Percentiles rank a stretch among this genome's conserved stretches.
These are phyloP conservation scores for Camponotus floridanus DNA, from an alignment of 1,140 invertebrate genomes.

Conservation along the genomic window DNA sequence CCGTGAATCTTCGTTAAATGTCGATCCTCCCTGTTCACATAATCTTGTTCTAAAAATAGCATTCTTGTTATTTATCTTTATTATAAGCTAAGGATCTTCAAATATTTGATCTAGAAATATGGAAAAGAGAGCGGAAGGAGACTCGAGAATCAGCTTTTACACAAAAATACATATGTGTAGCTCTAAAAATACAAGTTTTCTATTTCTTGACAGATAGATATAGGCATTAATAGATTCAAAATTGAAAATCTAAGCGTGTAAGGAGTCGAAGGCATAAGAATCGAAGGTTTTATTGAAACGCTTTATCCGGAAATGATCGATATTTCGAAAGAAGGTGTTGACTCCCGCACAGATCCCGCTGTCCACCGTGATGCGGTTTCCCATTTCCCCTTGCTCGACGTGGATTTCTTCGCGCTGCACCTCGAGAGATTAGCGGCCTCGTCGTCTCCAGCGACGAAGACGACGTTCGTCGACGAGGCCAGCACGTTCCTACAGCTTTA, in stretches of 20 bases:
- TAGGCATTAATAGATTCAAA: no score
- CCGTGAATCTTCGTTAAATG: not conserved
- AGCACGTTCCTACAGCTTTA: slow-evolving; percentile 75
- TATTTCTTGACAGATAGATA: not conserved
- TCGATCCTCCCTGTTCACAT: not conserved
- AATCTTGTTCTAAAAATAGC: not conserved
- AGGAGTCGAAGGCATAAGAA: slow-evolving; percentile 1
- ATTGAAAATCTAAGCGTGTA: not conserved
- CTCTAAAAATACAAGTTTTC: not conserved
- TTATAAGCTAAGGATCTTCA: not conserved
- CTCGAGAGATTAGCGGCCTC: slow-evolving; percentile 74
- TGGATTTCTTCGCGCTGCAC: slow-evolving; percentile 67
- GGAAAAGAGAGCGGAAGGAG: not conserved
- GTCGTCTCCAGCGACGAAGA: slow-evolving; percentile 57
- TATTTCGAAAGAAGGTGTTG: not conserved
- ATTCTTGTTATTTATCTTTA: slow-evolving; percentile 3
- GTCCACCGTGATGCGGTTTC: slow-evolving; percentile 50
- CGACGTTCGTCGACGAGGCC: slow-evolving; percentile 61
- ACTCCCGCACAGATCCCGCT: not conserved
- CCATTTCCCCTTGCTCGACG: slow-evolving; percentile 60
- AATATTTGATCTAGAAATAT: not conserved
- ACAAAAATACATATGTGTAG: no score
- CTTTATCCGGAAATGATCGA: slow-evolving; percentile 37
- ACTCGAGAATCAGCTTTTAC: not conserved
- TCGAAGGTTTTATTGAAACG: not conserved